A percentile compares a stretch with the other conserved stretches of the same genome.
Conservation (phyloP, 1,140 invertebrate species). For the Bombus huntii region DNA sequence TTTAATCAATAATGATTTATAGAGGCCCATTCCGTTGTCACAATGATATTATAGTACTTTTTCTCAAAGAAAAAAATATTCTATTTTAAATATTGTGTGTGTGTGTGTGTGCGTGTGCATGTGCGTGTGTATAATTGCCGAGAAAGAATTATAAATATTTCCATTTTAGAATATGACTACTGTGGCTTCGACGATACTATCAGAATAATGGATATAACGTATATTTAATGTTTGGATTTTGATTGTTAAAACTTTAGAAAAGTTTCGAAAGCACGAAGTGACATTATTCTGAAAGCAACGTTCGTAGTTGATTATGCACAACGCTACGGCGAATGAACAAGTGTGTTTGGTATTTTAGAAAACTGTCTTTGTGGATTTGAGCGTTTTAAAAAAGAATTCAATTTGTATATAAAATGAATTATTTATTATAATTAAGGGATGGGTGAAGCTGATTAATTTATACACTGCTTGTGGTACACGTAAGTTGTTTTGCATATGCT, state of each 20-base stretch:
- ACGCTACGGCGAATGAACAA: constrained; percentile 29
- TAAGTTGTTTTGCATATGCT: constrained; percentile 70
- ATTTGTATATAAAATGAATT: constrained; percentile 73
- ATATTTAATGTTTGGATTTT: constrained; percentile 15
- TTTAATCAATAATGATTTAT: constrained; percentile 58
- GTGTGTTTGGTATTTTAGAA: constrained; percentile 32
- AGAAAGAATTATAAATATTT: constrained; percentile 41
- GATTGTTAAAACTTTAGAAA: constrained; percentile 6
- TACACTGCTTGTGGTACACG: constrained; percentile 66
- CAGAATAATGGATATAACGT: constrained; percentile 23
- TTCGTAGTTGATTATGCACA: constrained; percentile 26
- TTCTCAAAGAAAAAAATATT: constrained; percentile 67
- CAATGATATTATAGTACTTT: constrained; percentile 56
- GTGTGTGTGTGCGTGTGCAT: background rate
- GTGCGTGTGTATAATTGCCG: constrained; percentile 40
- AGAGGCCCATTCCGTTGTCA: constrained; percentile 54
- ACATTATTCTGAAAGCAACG: constrained; percentile 19
- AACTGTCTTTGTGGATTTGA: constrained; percentile 62
- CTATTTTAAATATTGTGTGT: constrained; percentile 74
- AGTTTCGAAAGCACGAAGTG: background rate
- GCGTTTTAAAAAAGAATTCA: constrained; percentile 59
- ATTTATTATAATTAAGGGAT: constrained; percentile 69
- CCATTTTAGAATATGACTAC: constrained; percentile 22
- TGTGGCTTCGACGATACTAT: constrained; percentile 5
- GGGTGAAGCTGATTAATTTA: constrained; percentile 33